These are phyloP conservation scores for Ciconia boyciana DNA, from an alignment of 2,113 vertebrate species.

Conservation along the genomic window DNA sequence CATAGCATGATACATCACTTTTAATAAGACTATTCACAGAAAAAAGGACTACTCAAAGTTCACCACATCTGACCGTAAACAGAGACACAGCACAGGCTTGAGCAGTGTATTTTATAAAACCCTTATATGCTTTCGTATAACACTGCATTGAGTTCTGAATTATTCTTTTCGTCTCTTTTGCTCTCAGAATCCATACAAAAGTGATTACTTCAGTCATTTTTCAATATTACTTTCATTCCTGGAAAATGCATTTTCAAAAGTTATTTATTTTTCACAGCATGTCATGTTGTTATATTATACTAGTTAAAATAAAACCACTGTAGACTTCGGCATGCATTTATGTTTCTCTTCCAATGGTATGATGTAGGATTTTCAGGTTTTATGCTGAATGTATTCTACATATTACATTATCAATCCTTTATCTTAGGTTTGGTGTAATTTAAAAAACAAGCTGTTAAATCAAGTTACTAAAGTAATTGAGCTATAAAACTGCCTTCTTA, in stretches of 20 bases:
- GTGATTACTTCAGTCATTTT: constrained; percentile 78
- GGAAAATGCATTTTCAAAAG: constrained; percentile 79
- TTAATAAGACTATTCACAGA: neutral
- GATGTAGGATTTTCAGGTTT: constrained; percentile 68
- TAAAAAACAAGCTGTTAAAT: constrained; percentile 70
- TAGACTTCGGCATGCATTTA: constrained; percentile 68
- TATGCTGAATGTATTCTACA: constrained; percentile 68
- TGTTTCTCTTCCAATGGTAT: constrained; percentile 53
- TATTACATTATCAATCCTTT: constrained; percentile 72
- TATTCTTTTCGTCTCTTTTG: constrained; percentile 67
- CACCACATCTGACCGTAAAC: neutral
- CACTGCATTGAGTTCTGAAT: constrained; percentile 59
- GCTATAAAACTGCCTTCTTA: constrained; percentile 69
- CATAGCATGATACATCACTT: neutral
- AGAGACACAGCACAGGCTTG: neutral
- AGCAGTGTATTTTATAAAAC: constrained; percentile 10
- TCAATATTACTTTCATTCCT: constrained; percentile 79
- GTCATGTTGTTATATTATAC: constrained; percentile 77
- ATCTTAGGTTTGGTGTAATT: constrained; percentile 66
- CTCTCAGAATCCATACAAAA: constrained; percentile 74
- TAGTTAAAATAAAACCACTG: constrained; percentile 81
- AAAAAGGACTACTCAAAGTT: neutral
- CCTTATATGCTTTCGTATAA: neutral
- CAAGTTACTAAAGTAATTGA: constrained; percentile 73
- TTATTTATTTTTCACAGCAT: constrained; percentile 80